phyloP scores from a whole-genome alignment of 1,140 invertebrate species.

The Proctacanthus coquilletti region DNA sequence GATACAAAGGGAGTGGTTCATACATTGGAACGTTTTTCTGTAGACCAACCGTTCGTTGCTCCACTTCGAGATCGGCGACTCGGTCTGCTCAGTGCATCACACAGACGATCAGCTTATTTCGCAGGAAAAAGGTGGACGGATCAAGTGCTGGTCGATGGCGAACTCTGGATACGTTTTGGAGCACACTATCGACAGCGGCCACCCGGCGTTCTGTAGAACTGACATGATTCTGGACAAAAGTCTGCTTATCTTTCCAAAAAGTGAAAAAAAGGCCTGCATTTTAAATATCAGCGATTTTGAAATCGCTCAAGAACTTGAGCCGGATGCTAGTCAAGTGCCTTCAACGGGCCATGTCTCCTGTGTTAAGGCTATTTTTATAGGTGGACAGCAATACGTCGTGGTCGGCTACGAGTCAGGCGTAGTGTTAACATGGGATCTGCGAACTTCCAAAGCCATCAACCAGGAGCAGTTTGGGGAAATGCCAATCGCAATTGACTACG shows the following conservation, averaged over 20 bases:
- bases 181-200: slow-evolving; percentile 37
- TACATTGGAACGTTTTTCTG: not conserved
- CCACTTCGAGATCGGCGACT: slow-evolving; percentile 22
- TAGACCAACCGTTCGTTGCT: slow-evolving; percentile 24
- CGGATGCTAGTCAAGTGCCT: slow-evolving; percentile 25
- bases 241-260: slow-evolving; percentile 45
- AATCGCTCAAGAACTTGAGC: slow-evolving; percentile 30
- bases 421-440: slow-evolving; percentile 48
- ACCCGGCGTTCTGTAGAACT: slow-evolving; percentile 48
- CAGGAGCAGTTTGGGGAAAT: slow-evolving; percentile 43
- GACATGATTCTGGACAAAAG: slow-evolving; percentile 42
- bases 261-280: slow-evolving; percentile 42
- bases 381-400: slow-evolving; percentile 36
- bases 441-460: slow-evolving; percentile 38
- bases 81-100: slow-evolving; percentile 20
- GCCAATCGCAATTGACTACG: slow-evolving; percentile 52
- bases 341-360: slow-evolving; percentile 41
- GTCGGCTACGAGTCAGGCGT: slow-evolving; percentile 50
- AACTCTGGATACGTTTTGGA: slow-evolving; percentile 40
- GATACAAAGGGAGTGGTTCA: not conserved
- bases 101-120: slow-evolving; percentile 38
- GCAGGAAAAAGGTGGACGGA: slow-evolving; percentile 50
- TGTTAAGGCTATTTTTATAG: slow-evolving; percentile 39
- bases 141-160: slow-evolving; percentile 46
- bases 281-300: slow-evolving; percentile 39